Percentiles rank a stretch among this genome's conserved stretches.
phyloP scores from a whole-genome alignment of 2,888 invertebrate genomes.

The Ormyrus labotus region DNA sequence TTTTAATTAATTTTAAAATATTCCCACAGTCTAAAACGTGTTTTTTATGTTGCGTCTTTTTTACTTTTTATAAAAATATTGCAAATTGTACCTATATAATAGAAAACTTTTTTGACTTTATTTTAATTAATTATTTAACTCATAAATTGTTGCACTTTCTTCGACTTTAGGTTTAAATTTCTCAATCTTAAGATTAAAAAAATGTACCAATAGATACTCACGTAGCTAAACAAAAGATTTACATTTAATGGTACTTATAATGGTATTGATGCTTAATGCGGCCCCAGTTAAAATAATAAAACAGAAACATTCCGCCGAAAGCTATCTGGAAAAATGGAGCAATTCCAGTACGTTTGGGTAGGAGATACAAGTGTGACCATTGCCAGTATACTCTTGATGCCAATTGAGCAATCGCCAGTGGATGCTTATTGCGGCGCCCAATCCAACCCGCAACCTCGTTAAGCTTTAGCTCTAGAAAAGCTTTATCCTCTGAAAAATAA shows the following conservation, averaged over 20 bases:
- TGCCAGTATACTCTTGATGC: conserved; percentile 92
- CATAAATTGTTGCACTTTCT: conserved; percentile 37
- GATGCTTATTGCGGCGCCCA: conserved; percentile 88
- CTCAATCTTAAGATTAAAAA: conserved; percentile 37
- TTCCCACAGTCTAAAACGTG: too few relatives aligned
- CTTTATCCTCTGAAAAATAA: conserved; percentile 88
- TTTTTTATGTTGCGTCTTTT: too few relatives aligned
- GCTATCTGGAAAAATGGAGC: conserved; percentile 88
- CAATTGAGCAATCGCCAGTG: conserved; percentile 81
- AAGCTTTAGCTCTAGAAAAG: conserved; percentile 91
- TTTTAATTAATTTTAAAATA: too few relatives aligned
- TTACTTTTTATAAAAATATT: too few relatives aligned
- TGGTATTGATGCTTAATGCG: conserved; percentile 88
- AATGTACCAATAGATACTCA: conserved; percentile 16
- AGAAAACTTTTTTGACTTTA: too few relatives aligned
- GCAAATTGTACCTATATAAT: too few relatives aligned
- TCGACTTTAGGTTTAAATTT: conserved; percentile 25
- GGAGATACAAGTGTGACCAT: conserved; percentile 93
- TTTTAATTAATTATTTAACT: too few relatives aligned
- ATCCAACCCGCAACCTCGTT: conserved; percentile 90
- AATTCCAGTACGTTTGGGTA: conserved; percentile 85
- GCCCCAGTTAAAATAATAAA: conserved; percentile 88
- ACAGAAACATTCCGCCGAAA: conserved; percentile 83
- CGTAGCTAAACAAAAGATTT: background rate
- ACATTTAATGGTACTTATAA: conserved; percentile 90